A percentile compares a stretch with the other conserved stretches of the same genome.
phyloP scores from a whole-genome alignment of 2,113 vertebrate species.

The Calypte anna region DNA sequence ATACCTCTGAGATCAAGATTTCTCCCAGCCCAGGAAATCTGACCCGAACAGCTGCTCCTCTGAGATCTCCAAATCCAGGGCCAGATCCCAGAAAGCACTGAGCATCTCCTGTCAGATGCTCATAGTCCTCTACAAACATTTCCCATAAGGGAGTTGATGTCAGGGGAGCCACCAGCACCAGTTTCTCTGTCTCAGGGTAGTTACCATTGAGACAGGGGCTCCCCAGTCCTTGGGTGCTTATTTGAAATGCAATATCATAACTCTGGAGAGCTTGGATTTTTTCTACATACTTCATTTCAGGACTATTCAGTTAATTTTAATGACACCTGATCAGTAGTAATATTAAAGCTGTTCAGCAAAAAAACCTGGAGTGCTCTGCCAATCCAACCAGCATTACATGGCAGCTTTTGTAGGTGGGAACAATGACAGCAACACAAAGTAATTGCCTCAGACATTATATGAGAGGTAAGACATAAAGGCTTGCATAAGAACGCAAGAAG shows the following conservation, averaged over 20 bases:
- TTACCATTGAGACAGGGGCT: background rate
- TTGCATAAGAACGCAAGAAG: background rate
- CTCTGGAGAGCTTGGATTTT: background rate
- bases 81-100: background rate
- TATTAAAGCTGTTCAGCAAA: background rate
- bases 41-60: background rate
- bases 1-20: background rate
- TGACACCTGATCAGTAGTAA: background rate
- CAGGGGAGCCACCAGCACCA: background rate
- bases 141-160: background rate
- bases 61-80: background rate
- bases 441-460: background rate
- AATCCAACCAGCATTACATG: background rate
- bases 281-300: background rate
- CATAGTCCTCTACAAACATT: background rate
- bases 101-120: constrained; percentile 11
- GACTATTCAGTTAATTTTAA: background rate
- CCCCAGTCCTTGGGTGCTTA: background rate
- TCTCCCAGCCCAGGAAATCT: background rate
- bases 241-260: background rate
- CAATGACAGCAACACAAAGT: background rate
- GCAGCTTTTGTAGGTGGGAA: background rate
- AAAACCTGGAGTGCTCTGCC: background rate
- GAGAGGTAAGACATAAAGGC: background rate
- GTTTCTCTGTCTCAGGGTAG: background rate